These are phyloP conservation scores for Paramuricea clavata DNA, from an alignment of 92 coral and sea anemone species.

Conservation along the genomic window DNA sequence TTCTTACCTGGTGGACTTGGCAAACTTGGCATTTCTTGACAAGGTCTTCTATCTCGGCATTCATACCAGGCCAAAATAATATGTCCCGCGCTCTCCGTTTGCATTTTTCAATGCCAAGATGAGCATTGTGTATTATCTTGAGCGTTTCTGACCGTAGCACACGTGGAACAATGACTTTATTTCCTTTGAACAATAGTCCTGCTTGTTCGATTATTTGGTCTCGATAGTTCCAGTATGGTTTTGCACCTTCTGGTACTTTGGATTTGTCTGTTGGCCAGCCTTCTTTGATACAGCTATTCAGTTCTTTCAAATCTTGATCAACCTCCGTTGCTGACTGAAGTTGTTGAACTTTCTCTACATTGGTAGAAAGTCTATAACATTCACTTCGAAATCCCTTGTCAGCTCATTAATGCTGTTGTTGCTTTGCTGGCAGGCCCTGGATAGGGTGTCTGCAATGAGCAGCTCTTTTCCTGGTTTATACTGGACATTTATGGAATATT, in stretches of 20 bases:
- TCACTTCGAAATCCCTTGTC: neutral
- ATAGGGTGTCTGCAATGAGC: constrained; percentile 33
- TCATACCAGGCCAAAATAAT: constrained; percentile 38
- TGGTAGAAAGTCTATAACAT: neutral
- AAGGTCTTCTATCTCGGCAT: constrained; percentile 25
- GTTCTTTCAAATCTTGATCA: neutral
- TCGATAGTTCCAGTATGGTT: constrained; percentile 30
- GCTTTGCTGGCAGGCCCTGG: constrained; percentile 12
- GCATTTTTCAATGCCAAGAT: constrained; percentile 33
- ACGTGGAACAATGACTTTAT: constrained; percentile 30
- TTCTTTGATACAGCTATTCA: neutral
- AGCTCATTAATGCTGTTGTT: neutral
- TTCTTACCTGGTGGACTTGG: neutral
- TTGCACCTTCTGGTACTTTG: neutral
- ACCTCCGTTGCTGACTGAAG: neutral
- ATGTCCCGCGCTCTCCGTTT: constrained; percentile 31
- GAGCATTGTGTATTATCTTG: constrained; percentile 12
- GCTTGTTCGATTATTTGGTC: constrained; percentile 22
- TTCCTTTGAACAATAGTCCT: constrained; percentile 26
- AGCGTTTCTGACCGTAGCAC: neutral
- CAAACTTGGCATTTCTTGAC: constrained; percentile 9
- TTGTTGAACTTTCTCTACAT: constrained; percentile 4
- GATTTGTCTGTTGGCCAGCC: constrained; percentile 1
- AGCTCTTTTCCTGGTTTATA: constrained; percentile 30
- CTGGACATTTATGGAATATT: constrained; percentile 24